Evolutionary conservation across 2,888 invertebrate species (phyloP).

Genomic region (Rapana venosa): DNA sequence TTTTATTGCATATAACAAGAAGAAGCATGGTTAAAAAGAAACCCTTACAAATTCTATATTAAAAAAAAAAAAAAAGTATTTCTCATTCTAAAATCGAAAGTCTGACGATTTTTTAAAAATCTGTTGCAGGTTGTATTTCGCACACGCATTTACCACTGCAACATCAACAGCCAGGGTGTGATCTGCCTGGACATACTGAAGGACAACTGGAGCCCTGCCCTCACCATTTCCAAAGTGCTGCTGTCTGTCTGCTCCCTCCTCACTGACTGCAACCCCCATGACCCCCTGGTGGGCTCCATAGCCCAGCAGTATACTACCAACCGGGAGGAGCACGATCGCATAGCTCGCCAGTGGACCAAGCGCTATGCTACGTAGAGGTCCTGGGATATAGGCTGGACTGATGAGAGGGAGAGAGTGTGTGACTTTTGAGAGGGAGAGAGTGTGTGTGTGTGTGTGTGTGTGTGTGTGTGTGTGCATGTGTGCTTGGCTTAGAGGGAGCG

Average conservation of each 20-base stretch:
- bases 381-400: not conserved
- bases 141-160: conserved; percentile 99
- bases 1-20: too few relatives aligned
- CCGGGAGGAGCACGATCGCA: conserved; percentile 97
- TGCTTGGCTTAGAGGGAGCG: not conserved
- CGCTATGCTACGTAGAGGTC: conserved; percentile 87
- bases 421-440: not conserved
- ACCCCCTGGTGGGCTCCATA: conserved; percentile 97
- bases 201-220: conserved; percentile 98
- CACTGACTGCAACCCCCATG: conserved; percentile 99
- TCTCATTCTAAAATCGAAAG: not conserved
- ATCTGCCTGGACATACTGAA: conserved; percentile 98
- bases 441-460: conserved; percentile 36
- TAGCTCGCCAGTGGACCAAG: conserved; percentile 98
- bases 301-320: conserved; percentile 98
- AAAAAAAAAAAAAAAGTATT: not conserved
- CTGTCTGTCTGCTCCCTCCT: conserved; percentile 97
- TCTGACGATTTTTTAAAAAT: not conserved
- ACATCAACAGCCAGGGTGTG: conserved; percentile 98
- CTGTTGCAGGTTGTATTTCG: conserved; percentile 84
- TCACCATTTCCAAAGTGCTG: conserved; percentile 96
- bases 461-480: not conserved
- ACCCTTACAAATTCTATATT: not conserved
- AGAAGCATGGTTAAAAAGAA: too few relatives aligned
- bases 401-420: too few relatives aligned